Base-by-base conservation (phyloP, 2,888 invertebrate species). In the Hanleya hanleyi region DNA sequence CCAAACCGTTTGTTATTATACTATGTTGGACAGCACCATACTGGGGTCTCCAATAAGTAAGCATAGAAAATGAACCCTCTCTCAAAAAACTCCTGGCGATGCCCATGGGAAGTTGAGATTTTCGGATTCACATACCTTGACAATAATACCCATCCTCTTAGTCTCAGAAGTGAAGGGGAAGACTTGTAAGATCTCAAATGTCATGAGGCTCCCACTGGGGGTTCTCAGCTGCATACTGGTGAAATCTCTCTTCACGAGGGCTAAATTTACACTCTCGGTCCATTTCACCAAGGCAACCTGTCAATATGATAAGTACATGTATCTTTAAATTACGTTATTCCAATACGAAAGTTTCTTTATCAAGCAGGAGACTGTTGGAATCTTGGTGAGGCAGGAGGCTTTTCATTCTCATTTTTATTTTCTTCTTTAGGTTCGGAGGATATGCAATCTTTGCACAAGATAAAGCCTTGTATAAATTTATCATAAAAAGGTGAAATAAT, bases 151-250 rank as follows among this genome's bases (percentile, higher is more conserved):
- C 95, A 95, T 95, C 78, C 95, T 88, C 87, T 95, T 95, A 0
- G 94, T 93, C 88, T 95, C 95, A 0, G 94, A 94, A 0, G 94
- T 95, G 86, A 95, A 95, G 0, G 95, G 95, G 85, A 95, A 95
- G 36, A 92, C 88, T 77, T 94, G 93, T 6, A 95, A 90, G 77
- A 95, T 94, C 22, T 92, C 91, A 86, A 93, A 94, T 67, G 91
- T 91, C 66, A 93, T 86, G 15, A 92, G 85, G 66, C 92, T 88
- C 9, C 92, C 92, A 22, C 77, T 77, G 4, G 92, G 91, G 5
- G 91, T 89, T 67, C 91, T 87, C 32, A 94, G 88, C 65, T 92
- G 91, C 91, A 94, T 92, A 33, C 90, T 88, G 51, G 88, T 90
- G 66, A 93, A 89, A 85, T 94, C 93, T 57, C 94, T 87, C 77